Conservation (phyloP, 92 coral and sea anemone genomes). For the Anthopleura xanthogrammica region DNA sequence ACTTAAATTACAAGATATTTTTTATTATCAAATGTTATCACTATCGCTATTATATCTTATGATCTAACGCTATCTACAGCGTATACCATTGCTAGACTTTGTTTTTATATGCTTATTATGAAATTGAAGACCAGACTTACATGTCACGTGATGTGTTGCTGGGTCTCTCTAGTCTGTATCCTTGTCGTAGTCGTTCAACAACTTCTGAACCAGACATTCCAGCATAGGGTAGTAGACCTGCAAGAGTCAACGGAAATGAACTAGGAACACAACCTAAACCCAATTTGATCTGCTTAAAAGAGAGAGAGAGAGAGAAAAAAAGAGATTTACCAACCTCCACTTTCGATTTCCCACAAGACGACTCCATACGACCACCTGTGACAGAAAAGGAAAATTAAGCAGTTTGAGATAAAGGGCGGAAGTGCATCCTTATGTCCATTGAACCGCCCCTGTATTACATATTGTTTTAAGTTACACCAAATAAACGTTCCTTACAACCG, state of each 20-base stretch:
- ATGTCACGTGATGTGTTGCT: neutral
- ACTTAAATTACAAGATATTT: neutral
- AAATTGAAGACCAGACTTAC: neutral
- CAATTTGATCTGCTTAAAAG: slow-evolving; percentile 60
- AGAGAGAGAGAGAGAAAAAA: too few species aligned
- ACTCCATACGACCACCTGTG: slow-evolving; percentile 75
- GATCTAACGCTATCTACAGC: too few species aligned
- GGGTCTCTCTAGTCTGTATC: slow-evolving; percentile 4
- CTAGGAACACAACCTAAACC: slow-evolving; percentile 35
- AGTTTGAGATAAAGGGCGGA: neutral
- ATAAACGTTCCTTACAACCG: too few species aligned
- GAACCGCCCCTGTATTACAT: too few species aligned
- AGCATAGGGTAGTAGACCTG: slow-evolving; percentile 3
- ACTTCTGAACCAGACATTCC: neutral
- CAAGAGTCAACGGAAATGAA: neutral
- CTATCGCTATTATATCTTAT: too few species aligned
- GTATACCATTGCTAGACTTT: too few species aligned
- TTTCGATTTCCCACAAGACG: slow-evolving; percentile 75
- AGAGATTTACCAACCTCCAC: slow-evolving; percentile 36
- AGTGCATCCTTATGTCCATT: too few species aligned
- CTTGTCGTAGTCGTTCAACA: slow-evolving; percentile 3
- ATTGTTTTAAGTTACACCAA: too few species aligned
- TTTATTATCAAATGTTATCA: neutral
- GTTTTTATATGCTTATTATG: neutral
- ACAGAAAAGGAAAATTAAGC: neutral